These are phyloP conservation scores for Brachionus asplanchnoidis DNA, from an alignment of 1,140 invertebrate genomes.

Conservation along the genomic window DNA sequence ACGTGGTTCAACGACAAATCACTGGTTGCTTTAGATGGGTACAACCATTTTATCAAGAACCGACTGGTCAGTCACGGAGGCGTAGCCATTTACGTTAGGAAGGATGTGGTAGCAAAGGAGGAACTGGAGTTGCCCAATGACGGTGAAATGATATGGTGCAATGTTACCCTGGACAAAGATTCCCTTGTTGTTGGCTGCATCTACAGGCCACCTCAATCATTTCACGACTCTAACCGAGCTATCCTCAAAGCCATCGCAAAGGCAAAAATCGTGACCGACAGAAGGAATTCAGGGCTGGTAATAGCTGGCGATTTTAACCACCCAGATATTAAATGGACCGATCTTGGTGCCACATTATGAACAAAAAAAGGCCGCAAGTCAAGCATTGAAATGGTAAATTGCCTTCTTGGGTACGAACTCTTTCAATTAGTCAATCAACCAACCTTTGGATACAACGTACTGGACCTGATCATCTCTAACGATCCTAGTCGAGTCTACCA, in stretches of 20 bases:
- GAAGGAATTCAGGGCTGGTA: too few species aligned
- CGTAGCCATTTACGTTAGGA: not conserved
- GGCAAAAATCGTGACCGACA: too few species aligned
- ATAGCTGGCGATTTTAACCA: too few species aligned
- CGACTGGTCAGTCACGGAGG: not conserved
- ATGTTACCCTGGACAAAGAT: not conserved
- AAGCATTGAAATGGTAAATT: too few species aligned
- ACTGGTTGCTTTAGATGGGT: not conserved
- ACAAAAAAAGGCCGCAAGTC: too few species aligned
- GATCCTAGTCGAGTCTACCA: not conserved
- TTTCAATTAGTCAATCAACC: too few species aligned
- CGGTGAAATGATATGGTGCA: not conserved
- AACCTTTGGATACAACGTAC: not conserved
- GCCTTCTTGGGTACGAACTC: too few species aligned
- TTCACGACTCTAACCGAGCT: not conserved
- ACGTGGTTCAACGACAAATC: too few species aligned
- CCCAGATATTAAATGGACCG: too few species aligned
- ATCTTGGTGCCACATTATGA: too few species aligned
- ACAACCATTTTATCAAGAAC: not conserved
- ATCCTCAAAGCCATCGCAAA: not conserved
- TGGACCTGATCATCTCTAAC: not conserved
- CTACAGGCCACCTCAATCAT: not conserved
- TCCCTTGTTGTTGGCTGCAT: not conserved
- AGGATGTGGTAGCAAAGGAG: not conserved
- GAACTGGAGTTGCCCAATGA: not conserved